Evolutionary conservation across 2,888 invertebrate genomes (phyloP).

Genomic region (Polyommatus iphigenia): DNA sequence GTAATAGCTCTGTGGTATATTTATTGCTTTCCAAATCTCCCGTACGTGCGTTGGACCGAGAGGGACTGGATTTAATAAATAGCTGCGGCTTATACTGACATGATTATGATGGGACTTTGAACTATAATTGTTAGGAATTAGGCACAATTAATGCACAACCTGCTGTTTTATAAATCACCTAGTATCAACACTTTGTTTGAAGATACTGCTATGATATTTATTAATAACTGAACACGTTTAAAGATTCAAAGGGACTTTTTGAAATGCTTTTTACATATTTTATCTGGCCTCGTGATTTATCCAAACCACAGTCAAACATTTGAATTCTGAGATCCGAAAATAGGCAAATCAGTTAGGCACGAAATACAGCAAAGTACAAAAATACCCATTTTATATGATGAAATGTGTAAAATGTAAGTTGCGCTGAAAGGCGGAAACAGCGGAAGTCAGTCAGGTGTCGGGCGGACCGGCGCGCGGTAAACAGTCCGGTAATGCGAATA

Average conservation of each 20-base stretch:
- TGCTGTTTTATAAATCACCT: conserved; percentile 12
- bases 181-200: too few species aligned
- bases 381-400: conserved; percentile 5
- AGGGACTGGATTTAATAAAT: conserved; percentile 17
- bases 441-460: conserved; percentile 44
- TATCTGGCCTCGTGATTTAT: too few species aligned
- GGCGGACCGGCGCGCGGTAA: conserved; percentile 32
- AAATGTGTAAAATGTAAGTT: conserved; percentile 33
- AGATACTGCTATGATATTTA: too few species aligned
- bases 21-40: conserved; percentile 24
- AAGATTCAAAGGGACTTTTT: too few species aligned
- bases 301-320: too few species aligned
- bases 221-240: too few species aligned
- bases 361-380: neutral
- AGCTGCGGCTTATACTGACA: conserved; percentile 23
- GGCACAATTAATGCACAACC: neutral
- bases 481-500: conserved; percentile 40
- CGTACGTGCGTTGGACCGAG: conserved; percentile 19
- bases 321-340: too few species aligned
- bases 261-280: too few species aligned
- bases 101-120: conserved; percentile 19
- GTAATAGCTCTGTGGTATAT: conserved; percentile 26
- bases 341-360: neutral
- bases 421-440: conserved; percentile 40
- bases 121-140: conserved; percentile 19